Evolutionary conservation across 1,140 invertebrate genomes (phyloP).

Genomic region (Hylyphantes graminicola): DNA sequence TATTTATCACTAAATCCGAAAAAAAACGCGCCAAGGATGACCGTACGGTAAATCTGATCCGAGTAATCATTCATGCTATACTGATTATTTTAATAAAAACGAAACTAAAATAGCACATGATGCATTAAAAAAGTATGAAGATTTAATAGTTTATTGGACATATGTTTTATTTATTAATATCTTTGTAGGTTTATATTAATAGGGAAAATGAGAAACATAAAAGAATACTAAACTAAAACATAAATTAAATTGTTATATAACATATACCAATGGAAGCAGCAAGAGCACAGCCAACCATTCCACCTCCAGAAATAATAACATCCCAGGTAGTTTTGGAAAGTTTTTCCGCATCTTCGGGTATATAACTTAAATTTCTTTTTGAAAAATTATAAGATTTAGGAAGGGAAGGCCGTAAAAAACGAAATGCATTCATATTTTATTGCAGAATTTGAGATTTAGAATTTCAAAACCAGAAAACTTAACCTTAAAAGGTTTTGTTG

Average conservation of each 20-base stretch:
- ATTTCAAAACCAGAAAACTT: neutral
- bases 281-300: conserved; percentile 91
- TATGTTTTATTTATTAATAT: neutral
- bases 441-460: neutral
- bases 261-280: conserved; percentile 84
- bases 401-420: neutral
- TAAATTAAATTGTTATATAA: too few relatives aligned
- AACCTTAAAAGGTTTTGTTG: too few relatives aligned
- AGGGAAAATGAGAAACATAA: neutral
- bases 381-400: neutral
- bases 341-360: neutral
- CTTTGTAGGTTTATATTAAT: too few relatives aligned
- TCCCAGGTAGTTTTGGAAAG: conserved; percentile 69
- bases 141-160: neutral
- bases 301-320: conserved; percentile 90
- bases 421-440: conserved; percentile 25
- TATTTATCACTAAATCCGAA: too few relatives aligned
- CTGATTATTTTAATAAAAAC: neutral
- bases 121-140: neutral
- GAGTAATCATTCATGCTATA: neutral
- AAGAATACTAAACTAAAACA: too few relatives aligned
- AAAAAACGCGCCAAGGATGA: too few relatives aligned
- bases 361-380: neutral
- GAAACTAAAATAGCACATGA: neutral
- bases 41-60: too few relatives aligned